phyloP scores from a whole-genome alignment of 1,140 invertebrate species.

The Drosophila ficusphila region DNA sequence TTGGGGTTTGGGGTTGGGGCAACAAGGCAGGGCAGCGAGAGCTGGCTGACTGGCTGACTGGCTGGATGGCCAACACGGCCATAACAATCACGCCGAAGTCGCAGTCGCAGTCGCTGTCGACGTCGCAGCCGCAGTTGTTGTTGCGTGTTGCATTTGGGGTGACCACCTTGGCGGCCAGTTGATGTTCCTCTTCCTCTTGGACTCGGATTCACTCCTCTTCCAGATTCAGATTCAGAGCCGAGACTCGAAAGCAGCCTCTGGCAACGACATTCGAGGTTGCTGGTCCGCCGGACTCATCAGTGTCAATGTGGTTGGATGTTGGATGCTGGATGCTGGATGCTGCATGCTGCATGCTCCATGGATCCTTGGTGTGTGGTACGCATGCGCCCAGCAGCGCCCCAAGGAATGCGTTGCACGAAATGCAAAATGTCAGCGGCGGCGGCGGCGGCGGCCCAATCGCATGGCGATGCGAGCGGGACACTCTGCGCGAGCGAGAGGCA shows the following conservation, averaged over 20 bases:
- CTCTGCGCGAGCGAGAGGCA: constrained; percentile 16
- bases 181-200: constrained; percentile 21
- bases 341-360: constrained; percentile 20
- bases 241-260: constrained; percentile 26
- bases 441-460: constrained; percentile 72
- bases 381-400: constrained; percentile 79
- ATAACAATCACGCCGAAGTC: constrained; percentile 80
- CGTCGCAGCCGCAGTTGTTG: constrained; percentile 75
- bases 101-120: too few relatives aligned
- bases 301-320: constrained; percentile 70
- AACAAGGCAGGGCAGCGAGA: constrained; percentile 49
- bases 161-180: constrained; percentile 76
- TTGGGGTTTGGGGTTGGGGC: constrained; percentile 45
- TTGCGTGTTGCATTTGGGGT: constrained; percentile 81
- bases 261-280: constrained; percentile 39
- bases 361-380: constrained; percentile 81
- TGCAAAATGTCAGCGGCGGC: constrained; percentile 82
- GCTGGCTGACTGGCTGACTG: too few relatives aligned
- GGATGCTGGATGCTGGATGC: constrained; percentile 21
- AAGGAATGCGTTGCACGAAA: constrained; percentile 83
- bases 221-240: constrained; percentile 13
- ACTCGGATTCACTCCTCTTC: neutral
- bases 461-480: constrained; percentile 19
- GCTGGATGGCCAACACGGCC: constrained; percentile 75
- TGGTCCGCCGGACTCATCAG: constrained; percentile 69